Evolutionary conservation across 2,888 invertebrate species (phyloP), one percentile per base, ranked within the genome.

Genomic region (Cheilosia vernalis): DNA sequence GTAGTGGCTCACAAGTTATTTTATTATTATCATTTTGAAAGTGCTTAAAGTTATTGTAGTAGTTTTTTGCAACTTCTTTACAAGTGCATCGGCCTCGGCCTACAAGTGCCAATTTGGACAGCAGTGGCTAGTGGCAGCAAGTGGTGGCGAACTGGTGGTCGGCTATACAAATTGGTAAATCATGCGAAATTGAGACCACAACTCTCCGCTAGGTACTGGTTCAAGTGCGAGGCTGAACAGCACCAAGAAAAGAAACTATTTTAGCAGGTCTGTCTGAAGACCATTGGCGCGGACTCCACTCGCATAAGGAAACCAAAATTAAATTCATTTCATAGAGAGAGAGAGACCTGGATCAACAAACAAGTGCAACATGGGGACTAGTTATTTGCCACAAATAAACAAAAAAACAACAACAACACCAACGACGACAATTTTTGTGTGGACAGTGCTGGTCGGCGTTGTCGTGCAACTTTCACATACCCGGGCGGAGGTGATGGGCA

Each of bases 381-480:
- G 53, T 78, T 74, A 87, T 58, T 83, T 81, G 67, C 66, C 60
- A 83, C 77, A 66, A 77, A 64, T 72, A 63, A 72, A 42, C 66
- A 61, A 47, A 85, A 69, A 60, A 73, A 44, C 51, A 74, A 53
- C 58, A 64, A 53, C 69, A 60, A 56, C 77, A 69, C 37, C 82
- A 76, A 66, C 73, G 64, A 69, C 69, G 51, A 74, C 73, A 69
- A 64, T 83, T 82, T 76, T 76, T 77, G 72, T 87, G 85, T 87
- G 80, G 80, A 51, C 64, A 37, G 63, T 85, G 58, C 33, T 83
- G 70, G 61, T 70, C 69, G 69, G 70, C 73, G 58, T 66, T 60
- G 76, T 86, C 80, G 40, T 74, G 58, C 77, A 87, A 84, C 69
- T 88, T 85, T 85, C 85, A 81, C 85, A 81, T 76, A 72, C 60